Base-by-base conservation (phyloP, 2,797 vertebrate genomes). In the Borostomias antarcticus region DNA sequence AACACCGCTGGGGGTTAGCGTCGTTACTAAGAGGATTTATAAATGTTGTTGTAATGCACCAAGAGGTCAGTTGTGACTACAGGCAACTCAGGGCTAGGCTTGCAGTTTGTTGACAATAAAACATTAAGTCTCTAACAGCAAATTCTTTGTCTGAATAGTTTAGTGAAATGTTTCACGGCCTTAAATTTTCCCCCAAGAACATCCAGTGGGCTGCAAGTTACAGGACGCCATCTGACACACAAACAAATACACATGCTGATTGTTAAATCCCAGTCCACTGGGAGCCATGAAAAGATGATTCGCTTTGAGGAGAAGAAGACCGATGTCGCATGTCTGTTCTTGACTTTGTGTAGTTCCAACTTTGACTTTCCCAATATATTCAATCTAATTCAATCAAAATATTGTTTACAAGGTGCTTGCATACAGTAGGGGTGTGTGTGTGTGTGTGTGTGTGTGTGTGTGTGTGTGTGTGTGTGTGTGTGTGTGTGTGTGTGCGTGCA, bases 231-330 rank as follows among this genome's bases (percentile, higher is more conserved):
- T 43, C 40, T 15, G 40, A 43, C 40, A 43, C 40, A 5, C 15
- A 17, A 8, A 3, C 35, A 17, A 8, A 3, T 13, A 5, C 8
- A 37, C 35, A 5, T 17, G n/a, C 40, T 43, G 13, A 43, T 43
- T 4, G 13, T 43, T 17, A 4, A 17, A 4, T 1, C 40, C n/a
- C 15, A 17, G 40, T 43, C 40, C 13, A 43, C n/a, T 15, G 40
- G n/a, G 40, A n/a, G 15, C 26, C 21, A 10, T 15, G 26, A 11
- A 2, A 43, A 43, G 50, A 48, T 62, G 13, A 15, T 43, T n/a
- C 40, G n/a, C 40, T 43, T 17, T 43, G 26, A 69, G 54, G 30
- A 64, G 63, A 74, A 74, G 65, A 40, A 32, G 68, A 62, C 56
- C 57, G 61, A 69, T 66, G 61, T 51, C 66, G 54, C 40, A 47